Base-by-base conservation (phyloP, 92 coral and sea anemone species). In the Micromussa lordhowensis region DNA sequence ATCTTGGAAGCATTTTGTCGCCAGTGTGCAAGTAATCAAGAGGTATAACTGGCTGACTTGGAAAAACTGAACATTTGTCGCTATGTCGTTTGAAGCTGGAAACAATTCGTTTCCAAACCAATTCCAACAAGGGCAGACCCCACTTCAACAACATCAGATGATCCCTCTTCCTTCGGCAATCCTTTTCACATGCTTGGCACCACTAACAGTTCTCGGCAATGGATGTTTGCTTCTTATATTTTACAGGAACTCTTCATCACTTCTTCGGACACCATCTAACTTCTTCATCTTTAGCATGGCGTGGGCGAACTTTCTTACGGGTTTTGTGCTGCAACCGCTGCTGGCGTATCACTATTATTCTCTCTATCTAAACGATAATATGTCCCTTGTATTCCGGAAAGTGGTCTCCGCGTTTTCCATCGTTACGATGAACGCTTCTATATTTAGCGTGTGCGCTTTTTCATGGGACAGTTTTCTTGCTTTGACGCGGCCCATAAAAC, bases 241-340 rank as follows among this genome's bases (percentile, higher is more conserved):
- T 68, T 51, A 51, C 83, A 88, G 81, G 78, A 82, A 92, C 68
- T 85, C 88, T 5, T 22, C 31, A 2, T 29, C 83, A n/a, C 90
- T 90, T 66, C 91, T 92, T 63, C 88, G 85, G 40, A 88, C 94
- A 2, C 94, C 94, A 22, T 88, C 94, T 1, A 68, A 90, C 74
- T 85, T 92, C 40, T 85, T 92, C 40, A 88, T 92, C 72, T 78
- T 88, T 38, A 88, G 89, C 29, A 92, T 92, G 94, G 88, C 94
- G n/a, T 49, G 68, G 38, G 94, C 94, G n/a, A 92, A 92, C 86
- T 88, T 92, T 61, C 83, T 92, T 17, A 88, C 94, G 5, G 92
- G 92, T 0, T 5, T 55, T 1, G 54, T 75, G 13, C 88, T 88
- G 14, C 89, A 92, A 35, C 94, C 94, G 7, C 73, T 92, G 24